phyloP scores from a whole-genome alignment of 1,140 invertebrate genomes.

The Lanistes nyassanus region DNA sequence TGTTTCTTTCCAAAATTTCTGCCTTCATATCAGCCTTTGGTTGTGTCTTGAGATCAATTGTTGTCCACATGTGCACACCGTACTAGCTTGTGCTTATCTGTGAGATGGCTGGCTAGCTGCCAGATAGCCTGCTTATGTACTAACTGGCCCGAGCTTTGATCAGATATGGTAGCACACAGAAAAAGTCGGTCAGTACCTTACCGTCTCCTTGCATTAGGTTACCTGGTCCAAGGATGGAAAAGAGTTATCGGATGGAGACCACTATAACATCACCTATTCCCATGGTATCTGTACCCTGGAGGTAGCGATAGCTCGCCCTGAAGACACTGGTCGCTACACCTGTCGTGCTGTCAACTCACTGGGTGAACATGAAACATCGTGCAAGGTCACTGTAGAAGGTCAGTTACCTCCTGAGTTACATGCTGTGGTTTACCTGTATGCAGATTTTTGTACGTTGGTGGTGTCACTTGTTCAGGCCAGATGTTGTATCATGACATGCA shows the following conservation, averaged over 20 bases:
- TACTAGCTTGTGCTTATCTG: no score
- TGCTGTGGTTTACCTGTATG: not conserved
- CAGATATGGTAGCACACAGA: no score
- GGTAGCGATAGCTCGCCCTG: conserved; percentile 91
- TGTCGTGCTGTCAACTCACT: conserved; percentile 92
- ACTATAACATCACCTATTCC: conserved; percentile 75
- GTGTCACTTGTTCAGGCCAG: not conserved
- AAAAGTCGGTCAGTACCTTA: no score
- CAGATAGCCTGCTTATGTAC: no score
- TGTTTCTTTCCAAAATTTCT: no score
- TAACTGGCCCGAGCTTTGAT: no score
- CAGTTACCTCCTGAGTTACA: conserved; percentile 13
- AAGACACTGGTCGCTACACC: conserved; percentile 95
- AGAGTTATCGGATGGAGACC: conserved; percentile 80
- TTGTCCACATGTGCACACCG: no score
- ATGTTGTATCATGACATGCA: no score
- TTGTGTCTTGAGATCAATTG: no score
- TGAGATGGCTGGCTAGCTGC: no score
- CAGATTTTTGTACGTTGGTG: not conserved
- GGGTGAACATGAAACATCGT: conserved; percentile 93
- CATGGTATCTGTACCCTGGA: conserved; percentile 94
- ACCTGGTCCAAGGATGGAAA: conserved; percentile 92
- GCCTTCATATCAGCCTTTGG: no score
- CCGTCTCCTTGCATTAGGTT: conserved; percentile 72
- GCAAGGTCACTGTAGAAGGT: conserved; percentile 98